A percentile compares a stretch with the other conserved stretches of the same genome.
phyloP scores from a whole-genome alignment of 2,888 invertebrate genomes.

The Drosophila niveifrons region DNA sequence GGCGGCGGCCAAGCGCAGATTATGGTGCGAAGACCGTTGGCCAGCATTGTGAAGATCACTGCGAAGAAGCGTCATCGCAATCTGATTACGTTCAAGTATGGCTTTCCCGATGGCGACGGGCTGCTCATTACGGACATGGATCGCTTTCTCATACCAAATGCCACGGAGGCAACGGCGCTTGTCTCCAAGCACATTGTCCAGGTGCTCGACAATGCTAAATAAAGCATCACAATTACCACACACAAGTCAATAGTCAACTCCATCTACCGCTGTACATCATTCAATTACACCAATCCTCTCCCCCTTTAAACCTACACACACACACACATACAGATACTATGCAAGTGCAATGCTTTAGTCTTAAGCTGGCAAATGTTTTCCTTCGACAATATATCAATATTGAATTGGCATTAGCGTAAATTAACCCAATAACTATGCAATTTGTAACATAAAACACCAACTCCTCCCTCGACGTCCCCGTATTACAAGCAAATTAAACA shows the following conservation, averaged over 20 bases:
- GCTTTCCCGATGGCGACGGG: slow-evolving; percentile 92
- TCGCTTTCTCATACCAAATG: slow-evolving; percentile 95
- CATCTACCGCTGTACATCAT: slow-evolving; percentile 8
- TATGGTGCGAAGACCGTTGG: slow-evolving; percentile 94
- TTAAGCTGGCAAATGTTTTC: slow-evolving; percentile 69
- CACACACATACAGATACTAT: slow-evolving; percentile 23
- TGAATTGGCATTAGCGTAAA: slow-evolving; percentile 34
- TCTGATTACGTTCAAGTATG: slow-evolving; percentile 98
- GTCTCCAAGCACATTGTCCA: slow-evolving; percentile 95
- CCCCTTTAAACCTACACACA: slow-evolving; percentile 11
- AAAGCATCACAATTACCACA: slow-evolving; percentile 32
- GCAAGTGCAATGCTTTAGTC: slow-evolving; percentile 64
- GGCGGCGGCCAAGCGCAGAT: slow-evolving; percentile 92
- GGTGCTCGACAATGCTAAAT: slow-evolving; percentile 85
- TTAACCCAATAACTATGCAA: slow-evolving; percentile 43
- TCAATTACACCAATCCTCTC: background rate
- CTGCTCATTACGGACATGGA: slow-evolving; percentile 95
- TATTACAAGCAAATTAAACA: background rate
- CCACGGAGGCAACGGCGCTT: slow-evolving; percentile 94
- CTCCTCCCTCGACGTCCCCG: background rate
- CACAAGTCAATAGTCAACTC: slow-evolving; percentile 25
- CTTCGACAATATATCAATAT: slow-evolving; percentile 44
- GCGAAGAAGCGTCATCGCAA: slow-evolving; percentile 98
- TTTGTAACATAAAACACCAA: slow-evolving; percentile 58
- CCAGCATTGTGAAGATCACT: slow-evolving; percentile 98